A percentile compares a stretch with the other conserved stretches of the same genome.
Evolutionary conservation across 2,888 invertebrate species (phyloP).

Genomic region (Amblyjoppa fuscipennis): DNA sequence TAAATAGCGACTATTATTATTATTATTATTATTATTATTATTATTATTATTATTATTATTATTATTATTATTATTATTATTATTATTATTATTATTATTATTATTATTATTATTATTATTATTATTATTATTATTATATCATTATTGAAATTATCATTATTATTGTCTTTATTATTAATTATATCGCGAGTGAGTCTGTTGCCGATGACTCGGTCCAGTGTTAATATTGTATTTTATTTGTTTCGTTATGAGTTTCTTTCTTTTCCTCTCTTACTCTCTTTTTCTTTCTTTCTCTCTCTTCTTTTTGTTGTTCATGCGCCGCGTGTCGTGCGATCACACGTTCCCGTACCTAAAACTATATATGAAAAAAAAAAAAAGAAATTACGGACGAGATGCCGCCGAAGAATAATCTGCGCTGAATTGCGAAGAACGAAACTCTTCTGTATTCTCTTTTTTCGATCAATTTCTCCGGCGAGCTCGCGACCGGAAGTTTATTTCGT

Average conservation of each 20-base stretch:
- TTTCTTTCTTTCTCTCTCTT: slow-evolving; percentile 22
- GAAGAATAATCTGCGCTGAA: slow-evolving; percentile 18
- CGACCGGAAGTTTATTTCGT: slow-evolving; percentile 48
- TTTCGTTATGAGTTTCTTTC: slow-evolving; percentile 82
- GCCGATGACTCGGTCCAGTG: slow-evolving; percentile 84
- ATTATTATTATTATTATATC: slow-evolving; percentile 76
- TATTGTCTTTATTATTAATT: slow-evolving; percentile 70
- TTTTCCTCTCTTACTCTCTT: slow-evolving; percentile 48
- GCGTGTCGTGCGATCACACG: slow-evolving; percentile 83
- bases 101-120: slow-evolving; percentile 72
- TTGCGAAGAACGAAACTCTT: slow-evolving; percentile 29
- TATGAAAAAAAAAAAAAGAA: slow-evolving; percentile 59
- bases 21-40: slow-evolving; percentile 72
- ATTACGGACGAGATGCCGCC: slow-evolving; percentile 43
- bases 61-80: slow-evolving; percentile 73
- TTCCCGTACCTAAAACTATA: slow-evolving; percentile 81
- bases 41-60: slow-evolving; percentile 74
- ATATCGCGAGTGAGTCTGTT: slow-evolving; percentile 83
- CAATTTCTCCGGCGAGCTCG: slow-evolving; percentile 28
- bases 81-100: slow-evolving; percentile 68
- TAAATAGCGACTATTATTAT: slow-evolving; percentile 74
- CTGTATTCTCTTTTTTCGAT: slow-evolving; percentile 25
- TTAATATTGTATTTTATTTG: slow-evolving; percentile 85
- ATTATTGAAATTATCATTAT: slow-evolving; percentile 70
- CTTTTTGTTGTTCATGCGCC: slow-evolving; percentile 82